A percentile compares a stretch with the other conserved stretches of the same genome.
phyloP scores from a whole-genome alignment of 1,140 invertebrate species.

The Tetragonula clypearis region DNA sequence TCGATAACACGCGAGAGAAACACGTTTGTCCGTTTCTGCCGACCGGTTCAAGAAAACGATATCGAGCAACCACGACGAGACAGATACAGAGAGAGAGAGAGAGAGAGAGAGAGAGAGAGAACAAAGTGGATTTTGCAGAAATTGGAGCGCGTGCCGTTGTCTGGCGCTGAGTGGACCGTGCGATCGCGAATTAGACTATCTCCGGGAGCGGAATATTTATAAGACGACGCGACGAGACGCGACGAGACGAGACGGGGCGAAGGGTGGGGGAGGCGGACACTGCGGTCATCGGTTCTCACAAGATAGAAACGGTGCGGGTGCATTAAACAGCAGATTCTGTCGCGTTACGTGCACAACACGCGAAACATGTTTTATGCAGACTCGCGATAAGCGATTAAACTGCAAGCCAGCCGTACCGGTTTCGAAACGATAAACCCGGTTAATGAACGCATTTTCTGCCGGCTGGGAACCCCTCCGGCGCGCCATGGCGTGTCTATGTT shows the following conservation, averaged over 20 bases:
- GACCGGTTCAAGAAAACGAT: neutral
- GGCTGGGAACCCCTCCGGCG: slow-evolving; percentile 2
- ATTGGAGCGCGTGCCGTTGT: neutral
- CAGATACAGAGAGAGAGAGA: neutral
- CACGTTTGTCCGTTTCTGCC: slow-evolving; percentile 10
- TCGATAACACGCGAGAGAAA: slow-evolving; percentile 12
- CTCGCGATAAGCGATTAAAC: slow-evolving; percentile 62
- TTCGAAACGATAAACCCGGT: slow-evolving; percentile 37
- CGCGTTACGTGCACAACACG: slow-evolving; percentile 45
- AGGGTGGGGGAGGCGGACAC: too few species aligned
- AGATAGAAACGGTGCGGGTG: slow-evolving; percentile 60
- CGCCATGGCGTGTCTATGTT: neutral
- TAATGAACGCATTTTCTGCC: slow-evolving; percentile 40
- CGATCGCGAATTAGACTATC: neutral
- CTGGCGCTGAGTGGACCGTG: neutral
- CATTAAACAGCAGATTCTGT: slow-evolving; percentile 62
- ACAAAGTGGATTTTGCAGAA: neutral
- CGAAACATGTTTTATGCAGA: slow-evolving; percentile 62
- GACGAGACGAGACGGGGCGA: too few species aligned
- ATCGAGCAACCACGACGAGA: neutral
- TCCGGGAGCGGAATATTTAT: neutral
- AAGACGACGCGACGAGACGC: neutral
- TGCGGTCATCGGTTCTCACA: neutral
- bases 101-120: neutral
- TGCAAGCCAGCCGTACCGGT: slow-evolving; percentile 23